A percentile compares a stretch with the other conserved stretches of the same genome.
These are phyloP conservation scores for Callimorpha dominula DNA, from an alignment of 2,888 invertebrate species.

Conservation along the genomic window DNA sequence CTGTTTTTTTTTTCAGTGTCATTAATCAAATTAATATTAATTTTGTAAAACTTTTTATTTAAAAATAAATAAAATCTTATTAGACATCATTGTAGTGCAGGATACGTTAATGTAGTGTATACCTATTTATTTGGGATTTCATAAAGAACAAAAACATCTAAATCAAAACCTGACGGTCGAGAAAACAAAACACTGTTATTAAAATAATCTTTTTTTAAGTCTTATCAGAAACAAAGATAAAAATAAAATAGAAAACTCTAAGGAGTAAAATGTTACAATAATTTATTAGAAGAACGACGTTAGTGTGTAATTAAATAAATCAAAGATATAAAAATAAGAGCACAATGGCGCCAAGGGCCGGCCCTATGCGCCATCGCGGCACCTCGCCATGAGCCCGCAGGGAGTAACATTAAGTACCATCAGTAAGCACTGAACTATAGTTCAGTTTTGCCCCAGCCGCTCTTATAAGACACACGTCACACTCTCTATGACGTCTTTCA, in stretches of 20 bases:
- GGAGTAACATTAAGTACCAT: constrained; percentile 31
- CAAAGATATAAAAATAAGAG: constrained; percentile 52
- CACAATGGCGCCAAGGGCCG: constrained; percentile 47
- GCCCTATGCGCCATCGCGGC: constrained; percentile 29
- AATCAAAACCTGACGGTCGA: not conserved
- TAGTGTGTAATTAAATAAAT: constrained; percentile 60
- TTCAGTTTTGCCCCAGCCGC: constrained; percentile 1
- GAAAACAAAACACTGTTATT: not conserved
- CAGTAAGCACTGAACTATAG: constrained; percentile 40
- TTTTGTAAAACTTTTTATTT: too few species aligned
- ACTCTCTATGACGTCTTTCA: constrained; percentile 21
- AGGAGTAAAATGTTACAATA: constrained; percentile 44
- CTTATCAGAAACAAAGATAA: not conserved
- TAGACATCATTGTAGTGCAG: not conserved
- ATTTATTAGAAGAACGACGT: constrained; percentile 55
- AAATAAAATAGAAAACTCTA: constrained; percentile 32
- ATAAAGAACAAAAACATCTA: not conserved
- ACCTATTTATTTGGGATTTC: not conserved
- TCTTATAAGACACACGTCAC: constrained; percentile 20
- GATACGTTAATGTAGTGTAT: not conserved
- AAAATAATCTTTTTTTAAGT: not conserved
- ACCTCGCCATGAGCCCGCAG: constrained; percentile 23
- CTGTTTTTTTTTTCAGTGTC: not conserved
- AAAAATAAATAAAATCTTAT: too few species aligned
- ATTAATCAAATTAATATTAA: not conserved